A percentile compares a stretch with the other conserved stretches of the same genome.
phyloP scores from a whole-genome alignment of 1,140 invertebrate genomes.

The Platyura marginata region DNA sequence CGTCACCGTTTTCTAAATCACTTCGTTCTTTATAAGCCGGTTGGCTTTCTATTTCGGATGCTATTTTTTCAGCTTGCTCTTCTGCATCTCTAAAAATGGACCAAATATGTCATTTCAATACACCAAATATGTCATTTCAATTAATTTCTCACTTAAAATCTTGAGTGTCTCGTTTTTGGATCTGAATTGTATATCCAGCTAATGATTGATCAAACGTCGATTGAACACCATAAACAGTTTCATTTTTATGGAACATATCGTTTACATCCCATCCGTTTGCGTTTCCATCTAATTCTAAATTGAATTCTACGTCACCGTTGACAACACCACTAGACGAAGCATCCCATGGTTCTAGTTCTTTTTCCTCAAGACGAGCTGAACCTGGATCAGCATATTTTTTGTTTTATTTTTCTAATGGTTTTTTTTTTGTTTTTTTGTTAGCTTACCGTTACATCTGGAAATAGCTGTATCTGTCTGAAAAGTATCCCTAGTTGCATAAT shows the following conservation, averaged over 20 bases:
- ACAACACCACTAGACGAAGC: constrained; percentile 32
- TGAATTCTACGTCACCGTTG: constrained; percentile 34
- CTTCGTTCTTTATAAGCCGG: constrained; percentile 58
- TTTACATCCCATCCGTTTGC: constrained; percentile 86
- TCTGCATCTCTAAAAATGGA: constrained; percentile 50
- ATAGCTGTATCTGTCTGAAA: constrained; percentile 70
- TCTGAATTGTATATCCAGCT: constrained; percentile 67
- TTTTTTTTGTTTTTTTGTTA: background rate
- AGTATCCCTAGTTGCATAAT: constrained; percentile 67
- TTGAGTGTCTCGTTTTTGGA: constrained; percentile 66
- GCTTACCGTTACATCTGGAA: constrained; percentile 40
- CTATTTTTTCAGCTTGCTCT: constrained; percentile 69
- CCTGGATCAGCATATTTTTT: constrained; percentile 6
- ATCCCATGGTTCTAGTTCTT: constrained; percentile 80
- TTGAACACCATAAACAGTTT: constrained; percentile 72
- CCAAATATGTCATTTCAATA: too few relatives aligned
- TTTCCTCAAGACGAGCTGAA: constrained; percentile 39
- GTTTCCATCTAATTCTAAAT: constrained; percentile 42
- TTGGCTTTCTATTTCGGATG: constrained; percentile 75
- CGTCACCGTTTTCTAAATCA: constrained; percentile 80
- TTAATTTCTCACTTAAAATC: constrained; percentile 52
- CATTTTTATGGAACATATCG: constrained; percentile 87
- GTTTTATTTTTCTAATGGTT: background rate
- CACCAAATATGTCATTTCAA: constrained; percentile 4
- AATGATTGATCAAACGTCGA: constrained; percentile 75